These are phyloP conservation scores for Lepas anatifera DNA, from an alignment of 2,888 invertebrate genomes.

Conservation along the genomic window DNA sequence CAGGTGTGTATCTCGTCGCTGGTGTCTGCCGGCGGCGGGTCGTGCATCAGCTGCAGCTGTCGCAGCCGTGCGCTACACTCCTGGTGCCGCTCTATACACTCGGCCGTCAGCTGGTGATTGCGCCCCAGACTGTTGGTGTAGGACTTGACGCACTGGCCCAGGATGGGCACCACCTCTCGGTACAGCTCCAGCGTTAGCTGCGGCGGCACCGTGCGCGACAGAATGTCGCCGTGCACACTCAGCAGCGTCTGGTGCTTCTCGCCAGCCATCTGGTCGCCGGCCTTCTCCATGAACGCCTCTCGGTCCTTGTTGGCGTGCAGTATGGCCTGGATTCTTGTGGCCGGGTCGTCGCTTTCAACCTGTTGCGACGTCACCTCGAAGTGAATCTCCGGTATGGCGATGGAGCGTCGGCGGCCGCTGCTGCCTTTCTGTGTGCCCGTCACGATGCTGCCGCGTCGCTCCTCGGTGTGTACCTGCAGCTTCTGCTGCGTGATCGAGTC, in stretches of 20 bases:
- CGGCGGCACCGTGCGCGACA: not conserved
- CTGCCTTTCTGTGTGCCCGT: not conserved
- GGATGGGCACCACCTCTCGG: not conserved
- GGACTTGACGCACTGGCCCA: not conserved
- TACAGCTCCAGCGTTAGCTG: constrained; percentile 4
- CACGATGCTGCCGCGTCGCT: not conserved
- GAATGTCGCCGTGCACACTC: not conserved
- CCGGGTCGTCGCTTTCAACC: not conserved
- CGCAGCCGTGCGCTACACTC: not conserved
- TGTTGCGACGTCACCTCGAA: not conserved
- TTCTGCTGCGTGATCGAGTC: not conserved
- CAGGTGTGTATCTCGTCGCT: too few species aligned
- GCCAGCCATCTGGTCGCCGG: not conserved
- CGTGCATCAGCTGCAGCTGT: not conserved
- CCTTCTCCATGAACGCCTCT: not conserved
- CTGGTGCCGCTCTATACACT: not conserved
- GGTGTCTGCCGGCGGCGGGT: not conserved
- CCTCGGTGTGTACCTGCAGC: not conserved
- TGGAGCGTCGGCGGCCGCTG: not conserved
- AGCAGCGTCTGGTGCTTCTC: not conserved
- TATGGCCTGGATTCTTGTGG: not conserved
- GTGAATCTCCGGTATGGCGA: not conserved
- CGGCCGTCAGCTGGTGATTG: constrained; percentile 3
- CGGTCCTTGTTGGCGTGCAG: not conserved
- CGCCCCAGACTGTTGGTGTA: not conserved